Conservation (phyloP, 2,888 invertebrate genomes). For the Balanococcus diminutus region DNA sequence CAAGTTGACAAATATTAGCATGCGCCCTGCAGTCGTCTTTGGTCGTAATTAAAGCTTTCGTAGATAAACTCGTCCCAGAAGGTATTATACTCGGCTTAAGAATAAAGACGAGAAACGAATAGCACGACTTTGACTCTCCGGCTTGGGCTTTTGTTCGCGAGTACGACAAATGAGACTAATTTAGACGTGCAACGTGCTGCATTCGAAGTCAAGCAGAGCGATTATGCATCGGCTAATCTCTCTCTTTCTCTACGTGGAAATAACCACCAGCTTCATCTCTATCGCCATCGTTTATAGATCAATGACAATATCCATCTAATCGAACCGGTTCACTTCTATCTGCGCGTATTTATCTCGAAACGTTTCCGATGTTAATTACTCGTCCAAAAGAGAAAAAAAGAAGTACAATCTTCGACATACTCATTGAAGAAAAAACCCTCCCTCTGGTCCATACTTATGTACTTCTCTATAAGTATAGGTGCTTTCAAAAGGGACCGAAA, state of each 20-base stretch:
- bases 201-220: background rate
- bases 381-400: background rate
- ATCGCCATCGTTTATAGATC: slow-evolving; percentile 19
- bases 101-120: background rate
- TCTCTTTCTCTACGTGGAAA: background rate
- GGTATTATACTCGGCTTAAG: background rate
- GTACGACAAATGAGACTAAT: slow-evolving; percentile 38
- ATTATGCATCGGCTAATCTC: slow-evolving; percentile 17
- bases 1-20: slow-evolving; percentile 35
- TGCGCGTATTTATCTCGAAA: slow-evolving; percentile 11
- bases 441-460: no score
- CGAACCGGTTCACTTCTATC: slow-evolving; percentile 18
- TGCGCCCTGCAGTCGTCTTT: background rate
- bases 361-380: slow-evolving; percentile 14
- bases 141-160: background rate
- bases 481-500: slow-evolving; percentile 20
- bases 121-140: background rate
- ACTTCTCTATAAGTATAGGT: background rate
- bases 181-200: slow-evolving; percentile 26
- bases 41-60: slow-evolving; percentile 9
- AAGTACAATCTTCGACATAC: background rate
- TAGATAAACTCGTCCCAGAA: background rate
- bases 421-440: background rate
- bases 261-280: background rate
- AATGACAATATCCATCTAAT: slow-evolving; percentile 28